Conservation (phyloP, 2,113 vertebrate species). For the Capricornis sumatraensis region DNA sequence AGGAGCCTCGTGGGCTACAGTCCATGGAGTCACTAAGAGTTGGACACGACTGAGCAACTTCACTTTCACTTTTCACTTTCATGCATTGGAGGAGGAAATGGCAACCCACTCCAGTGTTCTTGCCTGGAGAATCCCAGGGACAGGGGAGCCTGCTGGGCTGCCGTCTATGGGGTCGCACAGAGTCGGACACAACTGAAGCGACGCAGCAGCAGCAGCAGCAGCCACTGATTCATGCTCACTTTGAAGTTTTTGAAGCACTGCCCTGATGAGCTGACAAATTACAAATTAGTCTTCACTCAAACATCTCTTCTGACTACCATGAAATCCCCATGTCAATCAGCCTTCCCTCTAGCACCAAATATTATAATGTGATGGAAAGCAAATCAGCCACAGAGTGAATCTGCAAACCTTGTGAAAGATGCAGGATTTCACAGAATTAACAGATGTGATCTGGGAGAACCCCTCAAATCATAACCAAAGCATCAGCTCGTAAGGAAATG, state of each 20-base stretch:
- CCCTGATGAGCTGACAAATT: background rate
- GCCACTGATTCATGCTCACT: background rate
- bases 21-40: too few species aligned
- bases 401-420: background rate
- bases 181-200: too few species aligned
- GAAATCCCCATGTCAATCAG: background rate
- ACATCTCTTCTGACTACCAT: background rate
- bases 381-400: background rate
- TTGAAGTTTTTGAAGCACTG: background rate
- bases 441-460: background rate
- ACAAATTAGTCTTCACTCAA: background rate
- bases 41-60: too few species aligned
- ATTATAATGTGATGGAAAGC: background rate
- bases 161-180: too few species aligned
- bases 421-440: background rate
- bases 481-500: background rate
- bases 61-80: too few species aligned
- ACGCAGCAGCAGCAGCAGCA: too few species aligned
- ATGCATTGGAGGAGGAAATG: too few species aligned
- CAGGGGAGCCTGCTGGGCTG: too few species aligned
- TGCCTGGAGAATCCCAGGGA: too few species aligned
- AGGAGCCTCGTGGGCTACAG: too few species aligned
- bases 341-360: background rate
- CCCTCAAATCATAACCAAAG: background rate
- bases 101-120: too few species aligned